Percentiles rank a stretch among this genome's conserved stretches.
Conservation (phyloP, 2,797 vertebrate species). For the Sitta carolinensis region DNA sequence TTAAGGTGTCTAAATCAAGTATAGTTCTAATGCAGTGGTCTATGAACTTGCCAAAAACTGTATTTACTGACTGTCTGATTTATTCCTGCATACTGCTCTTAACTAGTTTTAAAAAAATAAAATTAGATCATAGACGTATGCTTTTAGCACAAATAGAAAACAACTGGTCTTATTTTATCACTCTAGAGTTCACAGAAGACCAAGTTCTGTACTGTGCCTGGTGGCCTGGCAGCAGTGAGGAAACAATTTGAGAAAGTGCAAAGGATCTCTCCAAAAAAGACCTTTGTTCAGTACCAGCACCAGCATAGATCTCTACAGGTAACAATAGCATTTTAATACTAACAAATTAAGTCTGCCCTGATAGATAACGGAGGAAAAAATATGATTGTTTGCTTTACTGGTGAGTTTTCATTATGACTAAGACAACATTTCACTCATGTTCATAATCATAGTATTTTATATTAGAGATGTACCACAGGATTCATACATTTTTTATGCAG, state of each 20-base stretch:
- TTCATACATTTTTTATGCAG: neutral
- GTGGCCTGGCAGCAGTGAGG: conserved; percentile 89
- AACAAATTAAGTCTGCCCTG: neutral
- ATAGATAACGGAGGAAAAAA: neutral
- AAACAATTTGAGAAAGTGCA: conserved; percentile 90
- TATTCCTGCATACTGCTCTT: neutral
- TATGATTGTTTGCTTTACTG: neutral
- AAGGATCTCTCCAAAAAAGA: conserved; percentile 78
- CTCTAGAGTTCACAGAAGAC: conserved; percentile 87
- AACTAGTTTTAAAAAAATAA: neutral
- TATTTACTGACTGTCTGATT: neutral
- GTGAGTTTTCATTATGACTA: neutral
- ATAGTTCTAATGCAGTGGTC: neutral
- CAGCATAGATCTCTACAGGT: conserved; percentile 88
- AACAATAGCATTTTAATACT: conserved; percentile 4
- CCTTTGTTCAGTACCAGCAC: conserved; percentile 82
- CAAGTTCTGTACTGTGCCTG: conserved; percentile 87
- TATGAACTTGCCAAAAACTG: neutral
- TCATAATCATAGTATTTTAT: neutral
- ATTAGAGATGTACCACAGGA: neutral
- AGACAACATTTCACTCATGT: neutral
- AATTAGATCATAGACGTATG: neutral
- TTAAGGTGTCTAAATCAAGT: neutral
- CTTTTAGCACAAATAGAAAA: neutral
- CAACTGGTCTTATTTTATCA: conserved; percentile 71